Evolutionary conservation across 1,140 invertebrate species (phyloP).

Genomic region (Holcopasites calliopsidis): DNA sequence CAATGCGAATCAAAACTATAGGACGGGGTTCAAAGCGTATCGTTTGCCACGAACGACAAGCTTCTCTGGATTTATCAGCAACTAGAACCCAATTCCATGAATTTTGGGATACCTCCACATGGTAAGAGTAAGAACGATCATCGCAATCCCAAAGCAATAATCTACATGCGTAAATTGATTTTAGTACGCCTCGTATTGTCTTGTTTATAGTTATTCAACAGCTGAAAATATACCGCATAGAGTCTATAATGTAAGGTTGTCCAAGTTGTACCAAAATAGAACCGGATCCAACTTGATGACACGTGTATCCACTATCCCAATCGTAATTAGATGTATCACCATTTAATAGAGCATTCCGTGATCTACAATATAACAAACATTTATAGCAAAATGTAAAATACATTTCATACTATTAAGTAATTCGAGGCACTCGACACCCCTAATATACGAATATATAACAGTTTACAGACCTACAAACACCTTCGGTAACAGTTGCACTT

Average conservation of each 20-base stretch:
- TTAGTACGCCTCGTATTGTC: conserved; percentile 3
- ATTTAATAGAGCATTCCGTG: conserved; percentile 96
- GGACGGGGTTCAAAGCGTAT: conserved; percentile 89
- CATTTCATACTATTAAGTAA: too few species aligned
- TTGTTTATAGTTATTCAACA: background rate
- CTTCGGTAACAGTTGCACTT: conserved; percentile 96
- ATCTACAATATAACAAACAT: conserved; percentile 81
- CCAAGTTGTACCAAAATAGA: conserved; percentile 96
- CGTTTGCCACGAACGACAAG: conserved; percentile 95
- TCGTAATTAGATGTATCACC: conserved; percentile 97
- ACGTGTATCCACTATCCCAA: conserved; percentile 99
- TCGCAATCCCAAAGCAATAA: conserved; percentile 99
- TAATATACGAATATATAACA: conserved; percentile 11
- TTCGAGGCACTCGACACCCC: too few species aligned
- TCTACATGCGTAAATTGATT: conserved; percentile 72
- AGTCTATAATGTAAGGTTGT: conserved; percentile 96
- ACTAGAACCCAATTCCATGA: conserved; percentile 93
- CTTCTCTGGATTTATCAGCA: conserved; percentile 87
- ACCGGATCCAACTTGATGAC: conserved; percentile 98
- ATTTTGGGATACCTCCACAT: conserved; percentile 97
- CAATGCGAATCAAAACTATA: conserved; percentile 96
- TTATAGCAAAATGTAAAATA: conserved; percentile 2
- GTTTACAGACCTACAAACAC: conserved; percentile 83
- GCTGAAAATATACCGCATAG: conserved; percentile 85
- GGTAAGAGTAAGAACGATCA: conserved; percentile 96